These are phyloP conservation scores for Gonatopus flavifemur DNA, from an alignment of 1,140 invertebrate species.

Conservation along the genomic window DNA sequence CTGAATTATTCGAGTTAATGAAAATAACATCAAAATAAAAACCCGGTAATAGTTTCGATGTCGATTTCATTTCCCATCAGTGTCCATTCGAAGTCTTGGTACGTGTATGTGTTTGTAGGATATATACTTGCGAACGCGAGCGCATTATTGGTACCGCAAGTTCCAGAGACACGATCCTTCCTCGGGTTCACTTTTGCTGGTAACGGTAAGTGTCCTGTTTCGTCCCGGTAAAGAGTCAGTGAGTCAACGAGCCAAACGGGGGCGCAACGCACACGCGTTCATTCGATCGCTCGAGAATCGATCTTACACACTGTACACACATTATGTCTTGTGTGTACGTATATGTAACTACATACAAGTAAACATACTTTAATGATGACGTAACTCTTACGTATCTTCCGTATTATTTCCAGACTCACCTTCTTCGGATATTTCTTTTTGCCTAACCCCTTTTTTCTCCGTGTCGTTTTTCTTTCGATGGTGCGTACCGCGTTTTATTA, in stretches of 20 bases:
- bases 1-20: too few relatives aligned
- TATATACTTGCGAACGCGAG: too few relatives aligned
- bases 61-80: too few relatives aligned
- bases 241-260: conserved; percentile 42
- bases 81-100: too few relatives aligned
- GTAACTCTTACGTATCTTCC: conserved; percentile 16
- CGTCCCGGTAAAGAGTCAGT: conserved; percentile 48
- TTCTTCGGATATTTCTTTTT: not conserved
- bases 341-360: not conserved
- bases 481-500: not conserved
- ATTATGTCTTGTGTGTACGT: not conserved
- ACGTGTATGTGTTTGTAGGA: too few relatives aligned
- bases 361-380: conserved; percentile 13
- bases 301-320: conserved; percentile 21
- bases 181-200: conserved; percentile 49
- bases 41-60: too few relatives aligned
- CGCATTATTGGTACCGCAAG: conserved; percentile 45
- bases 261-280: conserved; percentile 20
- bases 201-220: conserved; percentile 50
- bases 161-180: conserved; percentile 51
- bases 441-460: not conserved
- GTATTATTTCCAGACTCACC: conserved; percentile 3
- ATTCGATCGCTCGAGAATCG: conserved; percentile 29
- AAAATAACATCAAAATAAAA: too few relatives aligned
- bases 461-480: not conserved